These are phyloP conservation scores for Catonia carolina DNA, from an alignment of 2,888 invertebrate species.

Conservation along the genomic window DNA sequence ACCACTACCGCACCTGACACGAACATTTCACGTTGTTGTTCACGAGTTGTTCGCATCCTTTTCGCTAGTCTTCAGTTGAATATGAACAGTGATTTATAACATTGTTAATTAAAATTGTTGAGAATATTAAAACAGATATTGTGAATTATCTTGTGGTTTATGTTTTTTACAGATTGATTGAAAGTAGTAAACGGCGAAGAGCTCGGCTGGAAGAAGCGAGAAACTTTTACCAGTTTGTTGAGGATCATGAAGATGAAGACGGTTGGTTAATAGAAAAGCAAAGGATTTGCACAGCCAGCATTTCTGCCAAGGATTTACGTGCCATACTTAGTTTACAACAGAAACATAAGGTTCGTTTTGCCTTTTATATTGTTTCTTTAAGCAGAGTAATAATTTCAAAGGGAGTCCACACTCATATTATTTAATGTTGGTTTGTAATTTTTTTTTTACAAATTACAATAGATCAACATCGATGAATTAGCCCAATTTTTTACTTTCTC, in stretches of 20 bases:
- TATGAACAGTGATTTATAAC: no score
- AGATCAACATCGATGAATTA: no score
- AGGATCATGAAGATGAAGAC: conserved; percentile 97
- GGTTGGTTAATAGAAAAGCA: conserved; percentile 95
- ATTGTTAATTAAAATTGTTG: no score
- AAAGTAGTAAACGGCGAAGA: conserved; percentile 68
- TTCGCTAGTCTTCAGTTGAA: no score
- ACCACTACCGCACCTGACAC: no score
- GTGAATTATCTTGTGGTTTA: no score
- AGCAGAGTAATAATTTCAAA: neutral
- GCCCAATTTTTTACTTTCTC: no score
- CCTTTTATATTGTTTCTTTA: neutral
- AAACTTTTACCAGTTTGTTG: conserved; percentile 89
- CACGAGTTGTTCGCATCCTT: no score
- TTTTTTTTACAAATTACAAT: no score
- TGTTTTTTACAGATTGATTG: conserved; percentile 56
- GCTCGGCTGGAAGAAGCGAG: conserved; percentile 84
- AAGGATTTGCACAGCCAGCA: conserved; percentile 84
- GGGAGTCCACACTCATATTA: no score
- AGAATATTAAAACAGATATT: no score
- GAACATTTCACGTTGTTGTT: no score
- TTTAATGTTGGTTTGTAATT: neutral
- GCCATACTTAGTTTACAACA: conserved; percentile 84
- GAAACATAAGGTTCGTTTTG: conserved; percentile 74
- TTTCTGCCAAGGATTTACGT: conserved; percentile 86